These are phyloP conservation scores for Heterotilapia buettikoferi DNA, from an alignment of 2,113 vertebrate genomes.

Conservation along the genomic window DNA sequence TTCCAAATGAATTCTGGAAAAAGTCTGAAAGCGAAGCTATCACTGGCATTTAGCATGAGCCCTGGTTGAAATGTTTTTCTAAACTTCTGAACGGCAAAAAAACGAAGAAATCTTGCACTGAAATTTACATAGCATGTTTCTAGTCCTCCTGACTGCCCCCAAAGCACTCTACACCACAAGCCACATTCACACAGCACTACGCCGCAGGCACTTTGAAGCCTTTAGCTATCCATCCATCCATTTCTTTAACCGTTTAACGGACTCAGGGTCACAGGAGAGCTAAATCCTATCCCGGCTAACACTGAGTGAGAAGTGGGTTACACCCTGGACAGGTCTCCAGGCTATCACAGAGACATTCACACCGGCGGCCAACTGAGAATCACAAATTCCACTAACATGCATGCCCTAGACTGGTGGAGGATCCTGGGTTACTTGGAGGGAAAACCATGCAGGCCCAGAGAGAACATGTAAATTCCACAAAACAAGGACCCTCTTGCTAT, in stretches of 20 bases:
- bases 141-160: background rate
- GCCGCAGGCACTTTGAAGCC: background rate
- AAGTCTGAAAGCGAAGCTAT: background rate
- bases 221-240: background rate
- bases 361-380: background rate
- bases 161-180: background rate
- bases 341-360: background rate
- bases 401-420: background rate
- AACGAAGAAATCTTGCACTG: background rate
- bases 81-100: background rate
- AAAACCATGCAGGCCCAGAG: background rate
- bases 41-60: background rate
- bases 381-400: background rate
- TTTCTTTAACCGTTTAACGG: background rate
- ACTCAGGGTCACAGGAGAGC: background rate
- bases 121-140: background rate
- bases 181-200: background rate
- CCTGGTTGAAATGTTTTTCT: background rate
- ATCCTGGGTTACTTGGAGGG: rapidly evolving
- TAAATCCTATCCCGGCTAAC: background rate
- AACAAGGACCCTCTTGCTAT: background rate
- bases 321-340: background rate
- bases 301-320: background rate
- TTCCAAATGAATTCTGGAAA: background rate
- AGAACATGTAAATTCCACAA: background rate